A percentile compares a stretch with the other conserved stretches of the same genome.
phyloP scores from a whole-genome alignment of 1,140 invertebrate genomes.

The Trichonephila clavipes region DNA sequence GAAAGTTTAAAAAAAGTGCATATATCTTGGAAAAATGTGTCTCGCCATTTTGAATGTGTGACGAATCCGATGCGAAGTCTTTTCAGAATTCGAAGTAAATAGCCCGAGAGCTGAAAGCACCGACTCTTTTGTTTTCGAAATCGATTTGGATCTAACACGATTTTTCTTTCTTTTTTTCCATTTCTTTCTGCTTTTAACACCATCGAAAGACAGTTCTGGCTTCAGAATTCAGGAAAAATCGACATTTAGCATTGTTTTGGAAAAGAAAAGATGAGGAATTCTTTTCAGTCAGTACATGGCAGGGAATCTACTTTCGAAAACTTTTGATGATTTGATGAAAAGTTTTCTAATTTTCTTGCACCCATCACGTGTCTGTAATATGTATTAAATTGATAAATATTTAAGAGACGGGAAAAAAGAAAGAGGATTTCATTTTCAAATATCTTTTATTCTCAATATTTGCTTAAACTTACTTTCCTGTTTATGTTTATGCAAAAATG shows the following conservation, averaged over 20 bases:
- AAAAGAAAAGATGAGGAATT: conserved; percentile 21
- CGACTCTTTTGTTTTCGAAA: conserved; percentile 58
- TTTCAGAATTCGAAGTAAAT: conserved; percentile 64
- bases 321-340: not conserved
- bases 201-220: conserved; percentile 5
- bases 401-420: not conserved
- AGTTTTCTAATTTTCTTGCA: conserved; percentile 1
- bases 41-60: conserved; percentile 55
- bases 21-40: conserved; percentile 12
- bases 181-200: conserved; percentile 35
- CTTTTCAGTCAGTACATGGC: not conserved
- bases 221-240: conserved; percentile 31
- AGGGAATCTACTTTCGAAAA: not conserved
- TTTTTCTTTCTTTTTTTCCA: not conserved
- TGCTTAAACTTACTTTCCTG: too few species aligned
- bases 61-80: conserved; percentile 11
- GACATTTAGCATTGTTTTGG: conserved; percentile 36
- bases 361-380: not conserved
- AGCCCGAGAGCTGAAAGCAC: conserved; percentile 55
- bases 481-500: too few species aligned
- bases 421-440: not conserved
- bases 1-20: not conserved
- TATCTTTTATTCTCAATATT: not conserved
- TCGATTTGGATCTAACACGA: conserved; percentile 46
- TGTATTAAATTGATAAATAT: not conserved